These are phyloP conservation scores for Chanos chanos DNA, from an alignment of 2,797 vertebrate genomes.

Conservation along the genomic window DNA sequence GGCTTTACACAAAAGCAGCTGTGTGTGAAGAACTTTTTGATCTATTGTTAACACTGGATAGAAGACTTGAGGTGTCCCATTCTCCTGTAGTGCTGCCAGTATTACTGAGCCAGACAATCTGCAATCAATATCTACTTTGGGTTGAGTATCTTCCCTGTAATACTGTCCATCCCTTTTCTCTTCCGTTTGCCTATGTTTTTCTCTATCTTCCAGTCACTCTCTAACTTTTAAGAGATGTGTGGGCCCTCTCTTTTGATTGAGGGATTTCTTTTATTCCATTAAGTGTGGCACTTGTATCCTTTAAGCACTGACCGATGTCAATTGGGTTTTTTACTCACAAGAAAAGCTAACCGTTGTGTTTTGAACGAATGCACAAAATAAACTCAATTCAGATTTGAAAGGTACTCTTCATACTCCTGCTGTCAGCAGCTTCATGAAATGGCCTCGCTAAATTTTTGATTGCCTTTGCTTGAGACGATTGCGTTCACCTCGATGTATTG, in stretches of 20 bases:
- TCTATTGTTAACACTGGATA: too few relatives aligned
- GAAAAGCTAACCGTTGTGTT: too few relatives aligned
- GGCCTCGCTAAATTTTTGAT: not conserved
- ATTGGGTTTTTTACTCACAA: too few relatives aligned
- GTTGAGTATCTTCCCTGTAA: not conserved
- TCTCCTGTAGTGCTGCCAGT: constrained; percentile 1
- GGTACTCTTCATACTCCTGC: not conserved
- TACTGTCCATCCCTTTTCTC: not conserved
- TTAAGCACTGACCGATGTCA: too few relatives aligned
- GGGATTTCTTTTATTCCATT: too few relatives aligned
- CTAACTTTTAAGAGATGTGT: not conserved
- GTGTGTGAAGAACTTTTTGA: too few relatives aligned
- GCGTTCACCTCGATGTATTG: too few relatives aligned
- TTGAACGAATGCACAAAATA: not conserved
- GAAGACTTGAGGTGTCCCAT: not conserved
- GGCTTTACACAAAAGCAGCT: too few relatives aligned
- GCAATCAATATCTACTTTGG: not conserved
- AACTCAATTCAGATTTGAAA: not conserved
- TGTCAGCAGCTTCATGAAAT: not conserved
- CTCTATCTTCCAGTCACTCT: not conserved
- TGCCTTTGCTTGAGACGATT: not conserved
- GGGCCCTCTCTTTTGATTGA: too few relatives aligned
- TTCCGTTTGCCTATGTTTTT: not conserved
- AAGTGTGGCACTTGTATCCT: too few relatives aligned
- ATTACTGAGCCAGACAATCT: not conserved